These are phyloP conservation scores for Trichogramma evanescens DNA, from an alignment of 2,888 invertebrate species.

Conservation along the genomic window DNA sequence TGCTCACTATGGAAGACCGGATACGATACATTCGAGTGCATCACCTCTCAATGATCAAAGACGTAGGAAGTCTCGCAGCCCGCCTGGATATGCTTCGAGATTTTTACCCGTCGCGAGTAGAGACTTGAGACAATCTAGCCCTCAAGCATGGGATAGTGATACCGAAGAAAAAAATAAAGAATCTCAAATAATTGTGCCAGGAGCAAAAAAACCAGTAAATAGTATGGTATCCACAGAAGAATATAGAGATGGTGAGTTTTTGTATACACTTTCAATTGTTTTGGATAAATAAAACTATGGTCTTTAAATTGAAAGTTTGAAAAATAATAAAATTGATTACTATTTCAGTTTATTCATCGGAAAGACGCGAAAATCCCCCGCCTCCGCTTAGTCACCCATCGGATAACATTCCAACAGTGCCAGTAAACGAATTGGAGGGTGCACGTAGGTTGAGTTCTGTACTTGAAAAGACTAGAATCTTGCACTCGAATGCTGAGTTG, in stretches of 20 bases:
- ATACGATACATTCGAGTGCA: not conserved
- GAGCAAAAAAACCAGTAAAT: not conserved
- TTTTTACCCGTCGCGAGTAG: conserved; percentile 9
- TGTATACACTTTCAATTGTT: no score
- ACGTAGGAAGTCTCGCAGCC: not conserved
- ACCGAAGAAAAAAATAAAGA: not conserved
- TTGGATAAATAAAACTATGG: no score
- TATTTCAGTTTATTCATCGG: no score
- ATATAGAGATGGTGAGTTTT: not conserved
- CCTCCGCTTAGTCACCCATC: conserved; percentile 9
- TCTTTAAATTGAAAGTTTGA: no score
- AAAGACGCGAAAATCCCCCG: no score
- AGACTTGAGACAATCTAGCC: conserved; percentile 8
- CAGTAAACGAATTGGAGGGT: conserved; percentile 32
- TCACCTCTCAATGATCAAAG: no score
- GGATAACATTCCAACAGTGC: conserved; percentile 33
- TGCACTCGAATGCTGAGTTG: conserved; percentile 19
- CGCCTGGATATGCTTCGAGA: not conserved
- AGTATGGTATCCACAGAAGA: conserved; percentile 4
- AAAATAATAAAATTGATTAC: no score
- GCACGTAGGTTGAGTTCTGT: conserved; percentile 31
- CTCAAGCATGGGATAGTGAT: conserved; percentile 19
- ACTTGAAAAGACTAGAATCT: conserved; percentile 28
- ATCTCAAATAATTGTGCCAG: conserved; percentile 10
- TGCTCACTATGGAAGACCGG: no score